Evolutionary conservation across 2,113 vertebrate species (phyloP).

Genomic region (Oxygymnocypris stewartii): DNA sequence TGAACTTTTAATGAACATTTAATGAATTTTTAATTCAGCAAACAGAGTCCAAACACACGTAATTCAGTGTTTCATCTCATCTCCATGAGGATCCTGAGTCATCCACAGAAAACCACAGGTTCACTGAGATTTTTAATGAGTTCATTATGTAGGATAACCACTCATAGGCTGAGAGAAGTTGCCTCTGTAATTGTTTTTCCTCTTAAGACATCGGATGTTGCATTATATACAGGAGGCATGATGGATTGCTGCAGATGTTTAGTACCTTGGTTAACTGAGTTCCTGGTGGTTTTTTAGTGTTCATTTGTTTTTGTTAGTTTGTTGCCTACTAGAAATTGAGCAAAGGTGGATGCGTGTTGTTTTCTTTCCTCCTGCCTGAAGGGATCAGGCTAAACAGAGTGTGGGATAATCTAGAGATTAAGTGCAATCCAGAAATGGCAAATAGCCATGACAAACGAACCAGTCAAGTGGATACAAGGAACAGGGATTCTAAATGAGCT

Average conservation of each 20-base stretch:
- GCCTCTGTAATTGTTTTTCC: constrained; percentile 2
- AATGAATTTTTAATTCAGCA: not conserved
- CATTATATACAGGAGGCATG: not conserved
- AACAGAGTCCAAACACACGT: not conserved
- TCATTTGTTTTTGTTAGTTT: constrained; percentile 8
- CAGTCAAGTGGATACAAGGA: not conserved
- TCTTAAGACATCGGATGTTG: not conserved
- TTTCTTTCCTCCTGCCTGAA: not conserved
- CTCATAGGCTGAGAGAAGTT: constrained; percentile 2
- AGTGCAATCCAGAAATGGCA: constrained; percentile 9
- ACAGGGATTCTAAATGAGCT: not conserved
- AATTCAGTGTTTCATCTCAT: not conserved
- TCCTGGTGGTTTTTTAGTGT: not conserved
- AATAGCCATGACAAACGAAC: not conserved
- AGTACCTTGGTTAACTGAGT: not conserved
- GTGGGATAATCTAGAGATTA: constrained; percentile 11
- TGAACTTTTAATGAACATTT: not conserved
- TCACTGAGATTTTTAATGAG: constrained; percentile 17
- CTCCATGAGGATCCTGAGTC: not conserved
- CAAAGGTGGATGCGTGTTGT: not conserved
- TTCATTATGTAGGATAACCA: not conserved
- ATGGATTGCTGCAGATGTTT: constrained; percentile 6
- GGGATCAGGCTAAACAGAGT: constrained; percentile 12
- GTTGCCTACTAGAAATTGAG: not conserved
- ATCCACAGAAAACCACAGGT: not conserved